These are phyloP conservation scores for Drosophila lowei DNA, from an alignment of 1,140 invertebrate species.

Conservation along the genomic window DNA sequence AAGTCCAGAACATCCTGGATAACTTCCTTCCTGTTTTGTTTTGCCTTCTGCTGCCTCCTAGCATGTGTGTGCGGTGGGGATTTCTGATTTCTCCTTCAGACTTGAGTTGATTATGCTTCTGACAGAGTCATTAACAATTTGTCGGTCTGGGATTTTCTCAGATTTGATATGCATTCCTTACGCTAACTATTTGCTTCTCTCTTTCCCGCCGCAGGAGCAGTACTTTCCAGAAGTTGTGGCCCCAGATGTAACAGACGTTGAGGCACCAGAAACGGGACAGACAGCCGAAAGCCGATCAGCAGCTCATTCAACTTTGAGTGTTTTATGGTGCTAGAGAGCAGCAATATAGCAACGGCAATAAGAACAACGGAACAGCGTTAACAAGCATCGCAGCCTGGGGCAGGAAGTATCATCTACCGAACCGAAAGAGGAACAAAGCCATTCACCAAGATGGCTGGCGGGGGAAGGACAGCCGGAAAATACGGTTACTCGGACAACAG, in stretches of 20 bases:
- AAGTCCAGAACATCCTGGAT: constrained; percentile 25
- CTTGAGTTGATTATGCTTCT: constrained; percentile 47
- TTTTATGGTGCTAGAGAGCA: constrained; percentile 40
- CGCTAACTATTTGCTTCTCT: neutral
- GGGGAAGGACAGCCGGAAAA: constrained; percentile 80
- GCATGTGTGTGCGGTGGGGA: constrained; percentile 17
- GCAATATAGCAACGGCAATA: constrained; percentile 6
- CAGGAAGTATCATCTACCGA: constrained; percentile 41
- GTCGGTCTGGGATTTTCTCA: constrained; percentile 39
- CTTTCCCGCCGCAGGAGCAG: constrained; percentile 19
- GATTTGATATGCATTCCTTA: constrained; percentile 44
- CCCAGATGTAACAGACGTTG: constrained; percentile 5
- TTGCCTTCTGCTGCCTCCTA: constrained; percentile 6
- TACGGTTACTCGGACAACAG: constrained; percentile 82
- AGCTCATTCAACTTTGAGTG: constrained; percentile 37
- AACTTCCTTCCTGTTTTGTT: constrained; percentile 4
- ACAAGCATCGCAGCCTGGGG: constrained; percentile 29
- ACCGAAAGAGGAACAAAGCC: constrained; percentile 47
- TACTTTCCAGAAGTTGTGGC: neutral
- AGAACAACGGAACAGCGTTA: constrained; percentile 18
- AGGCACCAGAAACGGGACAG: no score
- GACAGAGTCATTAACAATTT: constrained; percentile 61
- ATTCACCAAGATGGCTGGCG: constrained; percentile 77
- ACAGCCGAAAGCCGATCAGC: constrained; percentile 40
- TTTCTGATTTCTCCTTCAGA: constrained; percentile 42